A percentile compares a stretch with the other conserved stretches of the same genome.
Evolutionary conservation across 1,140 invertebrate genomes (phyloP).

Genomic region (Gonioctena quinquepunctata): DNA sequence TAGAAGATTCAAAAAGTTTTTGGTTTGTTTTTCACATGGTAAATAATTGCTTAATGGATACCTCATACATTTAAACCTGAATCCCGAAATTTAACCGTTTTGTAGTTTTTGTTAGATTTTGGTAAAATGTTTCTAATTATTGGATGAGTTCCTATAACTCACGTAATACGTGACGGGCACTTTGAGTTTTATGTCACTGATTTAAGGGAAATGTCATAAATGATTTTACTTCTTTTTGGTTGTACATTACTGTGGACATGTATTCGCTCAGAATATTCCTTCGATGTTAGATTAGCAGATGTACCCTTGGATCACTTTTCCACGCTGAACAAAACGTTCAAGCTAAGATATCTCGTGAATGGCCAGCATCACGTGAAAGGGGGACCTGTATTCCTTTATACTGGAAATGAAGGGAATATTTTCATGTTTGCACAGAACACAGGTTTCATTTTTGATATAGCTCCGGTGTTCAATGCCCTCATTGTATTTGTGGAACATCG

Average conservation of each 20-base stretch:
- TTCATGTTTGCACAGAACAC: slow-evolving; percentile 90
- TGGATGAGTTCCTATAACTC: too few relatives aligned
- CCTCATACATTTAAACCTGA: too few relatives aligned
- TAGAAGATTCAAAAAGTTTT: too few relatives aligned
- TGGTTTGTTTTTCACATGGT: too few relatives aligned
- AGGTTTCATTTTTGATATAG: slow-evolving; percentile 94
- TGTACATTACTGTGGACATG: neutral
- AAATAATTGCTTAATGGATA: too few relatives aligned
- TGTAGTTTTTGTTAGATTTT: too few relatives aligned
- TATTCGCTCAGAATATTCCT: slow-evolving; percentile 38
- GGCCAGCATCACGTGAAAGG: slow-evolving; percentile 69
- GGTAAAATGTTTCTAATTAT: too few relatives aligned
- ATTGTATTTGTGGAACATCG: slow-evolving; percentile 94
- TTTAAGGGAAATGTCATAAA: too few relatives aligned
- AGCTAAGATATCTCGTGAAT: slow-evolving; percentile 81
- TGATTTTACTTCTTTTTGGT: too few relatives aligned
- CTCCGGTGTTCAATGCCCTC: slow-evolving; percentile 77
- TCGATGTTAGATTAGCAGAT: slow-evolving; percentile 60
- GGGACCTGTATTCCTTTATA: slow-evolving; percentile 93
- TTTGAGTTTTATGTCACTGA: too few relatives aligned
- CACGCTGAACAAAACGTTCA: slow-evolving; percentile 75
- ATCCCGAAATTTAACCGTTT: too few relatives aligned
- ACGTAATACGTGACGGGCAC: too few relatives aligned
- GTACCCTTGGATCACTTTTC: slow-evolving; percentile 68
- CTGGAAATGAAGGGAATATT: slow-evolving; percentile 97